phyloP scores from a whole-genome alignment of 2,113 vertebrate species.

The Crypturellus undulatus region DNA sequence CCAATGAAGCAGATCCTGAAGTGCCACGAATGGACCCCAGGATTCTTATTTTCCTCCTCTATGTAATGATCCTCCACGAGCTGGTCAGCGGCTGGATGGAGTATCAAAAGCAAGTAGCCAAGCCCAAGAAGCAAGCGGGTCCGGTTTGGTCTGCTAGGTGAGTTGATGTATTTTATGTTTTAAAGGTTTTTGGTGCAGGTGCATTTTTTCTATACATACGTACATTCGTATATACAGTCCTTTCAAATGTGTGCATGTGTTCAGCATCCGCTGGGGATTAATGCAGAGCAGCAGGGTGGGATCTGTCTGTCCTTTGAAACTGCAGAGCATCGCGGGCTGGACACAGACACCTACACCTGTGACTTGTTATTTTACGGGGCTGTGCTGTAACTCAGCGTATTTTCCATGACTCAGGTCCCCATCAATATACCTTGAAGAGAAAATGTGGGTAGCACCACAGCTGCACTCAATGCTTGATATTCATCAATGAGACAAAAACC shows the following conservation, averaged over 20 bases:
- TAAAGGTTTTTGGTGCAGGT: background rate
- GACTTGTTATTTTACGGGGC: background rate
- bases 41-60: slow-evolving; percentile 90
- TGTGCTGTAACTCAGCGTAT: slow-evolving; percentile 6
- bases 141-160: slow-evolving; percentile 83
- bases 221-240: fast-evolving
- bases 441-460: background rate
- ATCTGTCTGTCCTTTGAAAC: background rate
- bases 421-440: background rate
- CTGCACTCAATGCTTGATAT: background rate
- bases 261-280: background rate
- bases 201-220: fast-evolving
- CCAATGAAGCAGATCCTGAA: slow-evolving; percentile 63
- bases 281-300: background rate
- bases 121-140: slow-evolving; percentile 79
- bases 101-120: slow-evolving; percentile 83
- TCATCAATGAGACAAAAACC: slow-evolving; percentile 58
- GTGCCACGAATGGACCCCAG: slow-evolving; percentile 85
- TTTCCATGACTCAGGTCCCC: background rate
- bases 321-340: background rate
- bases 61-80: slow-evolving; percentile 89
- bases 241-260: background rate
- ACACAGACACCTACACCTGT: background rate
- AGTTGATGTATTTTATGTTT: background rate
- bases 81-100: slow-evolving; percentile 91